These are phyloP conservation scores for Xiphorhynchus erythropygius DNA, from an alignment of 2,797 vertebrate species.

Conservation along the genomic window DNA sequence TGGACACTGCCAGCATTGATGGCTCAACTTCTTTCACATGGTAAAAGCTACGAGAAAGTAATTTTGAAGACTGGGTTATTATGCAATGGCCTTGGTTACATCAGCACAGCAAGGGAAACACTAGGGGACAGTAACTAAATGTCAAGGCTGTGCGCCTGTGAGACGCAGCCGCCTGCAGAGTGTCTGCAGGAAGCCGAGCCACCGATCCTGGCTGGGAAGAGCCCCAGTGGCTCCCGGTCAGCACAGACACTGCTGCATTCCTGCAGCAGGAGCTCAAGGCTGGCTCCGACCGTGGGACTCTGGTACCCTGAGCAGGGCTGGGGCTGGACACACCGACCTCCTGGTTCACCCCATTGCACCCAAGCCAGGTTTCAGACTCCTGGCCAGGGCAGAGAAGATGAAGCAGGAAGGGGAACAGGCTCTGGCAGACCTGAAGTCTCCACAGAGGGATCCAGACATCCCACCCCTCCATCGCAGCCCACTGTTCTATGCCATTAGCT, in stretches of 20 bases:
- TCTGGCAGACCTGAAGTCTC: neutral
- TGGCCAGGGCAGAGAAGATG: neutral
- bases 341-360: neutral
- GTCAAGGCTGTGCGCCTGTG: neutral
- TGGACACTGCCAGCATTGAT: accelerated
- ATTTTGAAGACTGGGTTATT: neutral
- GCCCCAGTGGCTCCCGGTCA: accelerated
- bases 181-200: neutral
- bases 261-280: neutral
- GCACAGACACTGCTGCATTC: neutral
- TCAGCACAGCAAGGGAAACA: neutral
- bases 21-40: neutral
- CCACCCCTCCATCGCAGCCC: neutral
- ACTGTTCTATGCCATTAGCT: neutral
- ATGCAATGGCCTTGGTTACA: neutral
- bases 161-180: neutral
- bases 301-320: neutral
- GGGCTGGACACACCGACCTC: neutral
- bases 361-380: neutral
- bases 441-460: neutral
- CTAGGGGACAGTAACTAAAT: neutral
- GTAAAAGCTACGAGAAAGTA: neutral
- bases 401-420: neutral
- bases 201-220: accelerated
- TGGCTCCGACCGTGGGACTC: neutral